Evolutionary conservation across 2,797 vertebrate genomes (phyloP).

Genomic region (Myotis findleyi): DNA sequence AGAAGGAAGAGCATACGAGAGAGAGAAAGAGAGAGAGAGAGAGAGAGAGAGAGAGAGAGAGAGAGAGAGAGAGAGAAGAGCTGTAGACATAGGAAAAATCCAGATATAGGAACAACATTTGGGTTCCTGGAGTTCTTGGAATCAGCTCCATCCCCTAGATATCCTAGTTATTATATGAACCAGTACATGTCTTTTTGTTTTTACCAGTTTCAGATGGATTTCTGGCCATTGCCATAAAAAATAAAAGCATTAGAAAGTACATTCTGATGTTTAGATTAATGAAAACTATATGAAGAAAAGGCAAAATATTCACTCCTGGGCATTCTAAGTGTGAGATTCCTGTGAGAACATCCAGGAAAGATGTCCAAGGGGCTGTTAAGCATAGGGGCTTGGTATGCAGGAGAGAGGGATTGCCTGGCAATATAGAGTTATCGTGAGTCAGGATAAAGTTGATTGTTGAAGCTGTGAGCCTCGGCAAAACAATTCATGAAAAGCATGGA

Average conservation of each 20-base stretch:
- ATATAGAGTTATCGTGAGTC: background rate
- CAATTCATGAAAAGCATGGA: background rate
- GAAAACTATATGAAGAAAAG: background rate
- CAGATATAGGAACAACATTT: background rate
- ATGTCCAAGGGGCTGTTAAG: background rate
- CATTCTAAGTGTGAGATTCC: background rate
- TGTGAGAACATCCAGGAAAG: background rate
- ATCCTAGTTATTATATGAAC: background rate
- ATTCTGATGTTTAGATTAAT: constrained; percentile 16
- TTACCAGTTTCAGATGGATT: background rate
- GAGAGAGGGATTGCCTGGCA: background rate
- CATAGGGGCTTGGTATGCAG: background rate
- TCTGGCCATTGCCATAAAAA: background rate
- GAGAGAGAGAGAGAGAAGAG: background rate
- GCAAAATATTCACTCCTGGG: background rate
- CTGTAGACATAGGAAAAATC: background rate
- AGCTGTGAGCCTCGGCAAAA: background rate
- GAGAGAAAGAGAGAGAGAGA: background rate
- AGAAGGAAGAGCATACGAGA: background rate
- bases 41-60: too few species aligned
- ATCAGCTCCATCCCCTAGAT: background rate
- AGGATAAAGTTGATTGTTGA: background rate
- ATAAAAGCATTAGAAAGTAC: background rate
- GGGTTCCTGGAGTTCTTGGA: background rate
- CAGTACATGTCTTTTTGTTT: background rate